A percentile compares a stretch with the other conserved stretches of the same genome.
Evolutionary conservation across 2,797 vertebrate genomes (phyloP).

Genomic region (Silurus lanzhouensis): DNA sequence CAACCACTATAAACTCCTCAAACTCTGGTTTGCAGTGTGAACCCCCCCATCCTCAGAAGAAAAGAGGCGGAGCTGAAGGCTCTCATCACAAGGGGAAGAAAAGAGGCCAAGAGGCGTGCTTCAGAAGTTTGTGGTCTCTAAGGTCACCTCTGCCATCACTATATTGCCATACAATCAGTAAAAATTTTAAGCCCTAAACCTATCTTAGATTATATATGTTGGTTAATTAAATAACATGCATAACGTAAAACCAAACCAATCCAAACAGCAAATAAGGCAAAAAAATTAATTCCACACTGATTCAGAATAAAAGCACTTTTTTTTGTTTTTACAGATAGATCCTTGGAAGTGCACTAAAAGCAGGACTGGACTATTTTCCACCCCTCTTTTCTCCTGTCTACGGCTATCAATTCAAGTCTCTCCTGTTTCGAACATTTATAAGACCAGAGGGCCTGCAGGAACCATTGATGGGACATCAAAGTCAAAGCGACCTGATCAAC

Average conservation of each 20-base stretch:
- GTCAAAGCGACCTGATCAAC: constrained; percentile 58
- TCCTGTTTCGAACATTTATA: constrained; percentile 57
- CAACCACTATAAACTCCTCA: no score
- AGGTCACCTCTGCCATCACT: not conserved
- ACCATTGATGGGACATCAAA: constrained; percentile 69
- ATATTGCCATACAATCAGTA: not conserved
- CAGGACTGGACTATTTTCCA: constrained; percentile 48
- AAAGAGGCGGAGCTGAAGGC: no score
- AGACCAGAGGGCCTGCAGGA: constrained; percentile 67
- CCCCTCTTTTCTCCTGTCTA: constrained; percentile 24
- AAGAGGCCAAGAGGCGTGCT: no score
- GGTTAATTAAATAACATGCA: no score
- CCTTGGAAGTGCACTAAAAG: constrained; percentile 49
- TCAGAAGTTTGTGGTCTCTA: no score
- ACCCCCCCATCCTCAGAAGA: no score
- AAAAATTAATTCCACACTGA: no score
- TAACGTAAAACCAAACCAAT: not conserved
- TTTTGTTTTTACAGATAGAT: not conserved
- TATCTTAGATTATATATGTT: no score
- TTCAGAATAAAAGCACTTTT: not conserved
- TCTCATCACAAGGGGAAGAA: no score
- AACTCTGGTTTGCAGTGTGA: no score
- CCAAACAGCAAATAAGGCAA: not conserved
- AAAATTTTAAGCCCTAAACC: not conserved
- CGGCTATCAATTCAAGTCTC: constrained; percentile 37